Evolutionary conservation across 2,113 vertebrate species (phyloP).

Genomic region (Xenopus borealis): DNA sequence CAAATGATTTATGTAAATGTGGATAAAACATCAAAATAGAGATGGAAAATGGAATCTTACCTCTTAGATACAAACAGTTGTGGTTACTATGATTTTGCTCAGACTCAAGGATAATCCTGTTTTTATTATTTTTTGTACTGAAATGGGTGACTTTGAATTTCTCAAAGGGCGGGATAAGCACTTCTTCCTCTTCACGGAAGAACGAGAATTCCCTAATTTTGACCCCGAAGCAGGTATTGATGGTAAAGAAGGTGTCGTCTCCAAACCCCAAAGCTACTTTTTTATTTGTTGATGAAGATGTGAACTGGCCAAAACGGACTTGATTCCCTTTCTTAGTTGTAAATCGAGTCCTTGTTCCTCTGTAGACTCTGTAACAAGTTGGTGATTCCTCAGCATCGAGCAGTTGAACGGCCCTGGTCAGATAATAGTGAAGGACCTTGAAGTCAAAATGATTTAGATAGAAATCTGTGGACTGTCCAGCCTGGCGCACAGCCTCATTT

Average conservation of each 20-base stretch:
- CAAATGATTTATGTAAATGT: too few species aligned
- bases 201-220: slow-evolving; percentile 49
- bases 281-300: slow-evolving; percentile 31
- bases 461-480: slow-evolving; percentile 42
- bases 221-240: slow-evolving; percentile 53
- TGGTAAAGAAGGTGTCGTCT: slow-evolving; percentile 56
- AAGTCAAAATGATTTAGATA: slow-evolving; percentile 55
- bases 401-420: slow-evolving; percentile 52
- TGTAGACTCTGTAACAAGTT: slow-evolving; percentile 48
- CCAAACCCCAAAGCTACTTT: slow-evolving; percentile 42
- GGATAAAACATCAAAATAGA: too few species aligned
- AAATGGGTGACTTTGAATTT: slow-evolving; percentile 48
- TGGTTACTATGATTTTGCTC: slow-evolving; percentile 18
- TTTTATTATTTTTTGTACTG: neutral
- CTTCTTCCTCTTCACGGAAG: slow-evolving; percentile 55
- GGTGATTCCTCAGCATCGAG: slow-evolving; percentile 4
- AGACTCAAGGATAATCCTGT: slow-evolving; percentile 7
- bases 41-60: neutral
- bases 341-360: slow-evolving; percentile 49
- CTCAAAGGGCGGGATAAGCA: slow-evolving; percentile 59
- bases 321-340: accelerated
- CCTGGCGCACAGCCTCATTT: slow-evolving; percentile 48
- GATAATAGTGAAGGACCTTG: slow-evolving; percentile 61
- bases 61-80: slow-evolving; percentile 23
- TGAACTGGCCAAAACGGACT: slow-evolving; percentile 52